These are phyloP conservation scores for Siniperca undulata DNA, from an alignment of 2,797 vertebrate genomes.

Conservation along the genomic window DNA sequence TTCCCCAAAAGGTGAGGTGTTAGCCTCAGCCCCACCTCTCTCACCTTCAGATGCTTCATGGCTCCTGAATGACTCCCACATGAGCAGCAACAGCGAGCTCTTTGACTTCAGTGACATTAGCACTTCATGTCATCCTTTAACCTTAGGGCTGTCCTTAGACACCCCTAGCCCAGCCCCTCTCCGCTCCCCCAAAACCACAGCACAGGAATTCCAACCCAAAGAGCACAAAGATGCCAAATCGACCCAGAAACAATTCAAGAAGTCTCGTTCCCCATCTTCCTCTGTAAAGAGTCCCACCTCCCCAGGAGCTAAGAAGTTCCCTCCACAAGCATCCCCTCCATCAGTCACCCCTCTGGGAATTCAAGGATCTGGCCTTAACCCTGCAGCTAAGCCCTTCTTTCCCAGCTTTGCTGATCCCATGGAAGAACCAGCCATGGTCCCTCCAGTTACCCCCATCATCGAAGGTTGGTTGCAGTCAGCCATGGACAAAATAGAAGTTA, in stretches of 20 bases:
- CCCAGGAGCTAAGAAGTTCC: constrained; percentile 63
- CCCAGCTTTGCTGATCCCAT: constrained; percentile 83
- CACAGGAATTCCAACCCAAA: constrained; percentile 69
- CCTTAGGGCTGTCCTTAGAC: constrained; percentile 70
- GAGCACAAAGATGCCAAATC: constrained; percentile 71
- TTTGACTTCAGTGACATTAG: constrained; percentile 70
- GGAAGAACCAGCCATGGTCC: constrained; percentile 68
- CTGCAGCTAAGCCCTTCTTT: constrained; percentile 87
- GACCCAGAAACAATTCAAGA: constrained; percentile 71
- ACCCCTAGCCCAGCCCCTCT: constrained; percentile 75
- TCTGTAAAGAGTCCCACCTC: constrained; percentile 79
- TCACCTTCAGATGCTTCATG: constrained; percentile 81
- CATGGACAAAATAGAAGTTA: constrained; percentile 54
- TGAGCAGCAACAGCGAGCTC: constrained; percentile 67
- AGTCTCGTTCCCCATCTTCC: constrained; percentile 72
- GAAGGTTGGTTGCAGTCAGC: constrained; percentile 87
- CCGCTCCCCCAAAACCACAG: constrained; percentile 81
- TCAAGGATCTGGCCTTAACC: constrained; percentile 83
- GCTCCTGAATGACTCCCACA: constrained; percentile 75
- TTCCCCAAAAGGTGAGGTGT: constrained; percentile 45
- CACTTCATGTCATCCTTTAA: constrained; percentile 36
- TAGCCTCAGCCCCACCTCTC: constrained; percentile 82
- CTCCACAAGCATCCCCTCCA: constrained; percentile 63
- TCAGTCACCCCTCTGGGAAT: not conserved
- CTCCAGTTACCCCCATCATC: constrained; percentile 55